Conservation (phyloP, 2,113 vertebrate genomes). For the Gallinago paraguaiae region DNA sequence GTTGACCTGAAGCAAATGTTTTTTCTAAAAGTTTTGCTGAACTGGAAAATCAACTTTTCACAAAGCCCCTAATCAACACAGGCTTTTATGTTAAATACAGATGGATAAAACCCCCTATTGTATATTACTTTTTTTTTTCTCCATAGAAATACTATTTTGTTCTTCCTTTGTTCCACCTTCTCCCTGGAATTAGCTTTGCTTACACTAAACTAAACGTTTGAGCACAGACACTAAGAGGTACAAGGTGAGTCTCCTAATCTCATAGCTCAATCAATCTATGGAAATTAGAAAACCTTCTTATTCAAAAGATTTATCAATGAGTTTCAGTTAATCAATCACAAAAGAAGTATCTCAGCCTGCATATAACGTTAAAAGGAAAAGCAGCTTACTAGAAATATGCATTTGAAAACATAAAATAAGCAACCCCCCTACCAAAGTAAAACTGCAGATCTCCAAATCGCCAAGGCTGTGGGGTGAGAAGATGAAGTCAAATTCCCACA, state of each 20-base stretch:
- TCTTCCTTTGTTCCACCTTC: background rate
- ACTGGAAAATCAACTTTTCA: slow-evolving; percentile 67
- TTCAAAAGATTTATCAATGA: background rate
- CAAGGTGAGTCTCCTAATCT: background rate
- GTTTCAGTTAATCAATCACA: background rate
- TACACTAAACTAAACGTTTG: background rate
- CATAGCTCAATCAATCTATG: background rate
- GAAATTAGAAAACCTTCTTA: background rate
- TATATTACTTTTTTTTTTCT: background rate
- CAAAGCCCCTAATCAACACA: slow-evolving; percentile 42
- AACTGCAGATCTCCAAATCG: background rate
- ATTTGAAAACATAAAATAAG: background rate
- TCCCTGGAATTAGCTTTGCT: background rate
- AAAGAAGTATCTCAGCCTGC: background rate
- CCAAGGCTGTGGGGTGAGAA: background rate
- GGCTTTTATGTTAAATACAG: background rate
- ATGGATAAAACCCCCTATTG: background rate
- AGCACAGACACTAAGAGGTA: background rate
- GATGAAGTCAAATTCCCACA: background rate
- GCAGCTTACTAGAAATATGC: background rate
- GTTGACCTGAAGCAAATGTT: slow-evolving; percentile 19
- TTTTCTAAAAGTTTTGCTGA: slow-evolving; percentile 53
- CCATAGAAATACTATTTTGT: slow-evolving; percentile 12
- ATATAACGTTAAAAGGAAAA: background rate
- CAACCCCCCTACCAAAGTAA: background rate